These are phyloP conservation scores for Acrobasis consociella DNA, from an alignment of 2,888 invertebrate genomes.

Conservation along the genomic window DNA sequence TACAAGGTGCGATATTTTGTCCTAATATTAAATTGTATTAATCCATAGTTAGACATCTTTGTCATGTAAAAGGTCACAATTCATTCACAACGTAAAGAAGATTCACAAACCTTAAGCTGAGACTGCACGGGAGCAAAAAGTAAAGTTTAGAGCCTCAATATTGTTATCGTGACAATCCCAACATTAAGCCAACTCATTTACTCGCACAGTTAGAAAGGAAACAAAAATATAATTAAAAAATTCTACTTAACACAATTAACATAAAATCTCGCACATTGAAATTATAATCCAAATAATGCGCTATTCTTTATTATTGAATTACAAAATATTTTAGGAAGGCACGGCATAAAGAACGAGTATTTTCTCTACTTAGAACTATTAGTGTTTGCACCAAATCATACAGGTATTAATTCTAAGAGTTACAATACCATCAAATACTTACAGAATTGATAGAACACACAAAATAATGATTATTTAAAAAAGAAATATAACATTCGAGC, in stretches of 20 bases:
- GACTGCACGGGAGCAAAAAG: slow-evolving; percentile 14
- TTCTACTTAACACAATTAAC: slow-evolving; percentile 32
- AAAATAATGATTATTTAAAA: slow-evolving; percentile 23
- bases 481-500: slow-evolving; percentile 23
- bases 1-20: slow-evolving; percentile 59
- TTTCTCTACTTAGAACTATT: slow-evolving; percentile 45
- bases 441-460: slow-evolving; percentile 23
- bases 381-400: slow-evolving; percentile 34
- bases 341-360: slow-evolving; percentile 48
- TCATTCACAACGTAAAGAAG: slow-evolving; percentile 54
- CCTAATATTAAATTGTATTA: slow-evolving; percentile 45
- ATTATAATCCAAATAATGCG: slow-evolving; percentile 29
- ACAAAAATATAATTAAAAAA: slow-evolving; percentile 31
- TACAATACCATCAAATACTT: slow-evolving; percentile 25
- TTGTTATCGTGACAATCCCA: slow-evolving; percentile 9
- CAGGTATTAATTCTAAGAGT: slow-evolving; percentile 17
- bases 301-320: slow-evolving; percentile 30
- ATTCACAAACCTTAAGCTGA: slow-evolving; percentile 45
- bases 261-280: slow-evolving; percentile 30
- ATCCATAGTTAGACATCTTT: slow-evolving; percentile 33
- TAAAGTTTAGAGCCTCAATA: background rate
- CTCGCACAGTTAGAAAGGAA: slow-evolving; percentile 31
- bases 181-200: slow-evolving; percentile 31
- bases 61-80: slow-evolving; percentile 42
- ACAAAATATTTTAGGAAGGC: slow-evolving; percentile 48